These are phyloP conservation scores for Microchrysa polita DNA, from an alignment of 2,888 invertebrate species.

Conservation along the genomic window DNA sequence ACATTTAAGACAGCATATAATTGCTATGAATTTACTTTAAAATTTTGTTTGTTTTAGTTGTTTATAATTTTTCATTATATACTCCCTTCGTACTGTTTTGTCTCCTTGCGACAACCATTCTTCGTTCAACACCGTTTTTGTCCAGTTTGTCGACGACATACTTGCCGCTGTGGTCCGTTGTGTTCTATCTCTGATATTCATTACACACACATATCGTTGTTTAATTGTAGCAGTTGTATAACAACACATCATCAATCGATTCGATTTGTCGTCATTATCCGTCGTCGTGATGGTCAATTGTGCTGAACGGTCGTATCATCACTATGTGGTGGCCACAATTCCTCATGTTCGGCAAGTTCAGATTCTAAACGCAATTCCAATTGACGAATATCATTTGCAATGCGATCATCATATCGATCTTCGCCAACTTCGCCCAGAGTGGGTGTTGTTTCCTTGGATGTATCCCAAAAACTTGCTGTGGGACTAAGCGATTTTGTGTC, in stretches of 20 bases:
- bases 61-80: slow-evolving; percentile 13
- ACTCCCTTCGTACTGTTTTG: no score
- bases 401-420: slow-evolving; percentile 68
- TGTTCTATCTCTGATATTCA: slow-evolving; percentile 1
- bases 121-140: not conserved
- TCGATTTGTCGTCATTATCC: no score
- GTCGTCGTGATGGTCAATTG: slow-evolving; percentile 53
- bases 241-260: slow-evolving; percentile 30
- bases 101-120: slow-evolving; percentile 40
- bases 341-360: slow-evolving; percentile 72
- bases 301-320: slow-evolving; percentile 55
- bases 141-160: not conserved
- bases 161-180: slow-evolving; percentile 20
- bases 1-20: slow-evolving; percentile 36
- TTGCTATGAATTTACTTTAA: slow-evolving; percentile 28
- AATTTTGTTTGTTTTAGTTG: slow-evolving; percentile 25
- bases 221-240: slow-evolving; percentile 30
- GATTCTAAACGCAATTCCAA: slow-evolving; percentile 73
- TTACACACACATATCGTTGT: slow-evolving; percentile 25
- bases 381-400: slow-evolving; percentile 74
- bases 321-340: slow-evolving; percentile 65
- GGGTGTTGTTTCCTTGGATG: slow-evolving; percentile 52
- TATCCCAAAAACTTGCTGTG: slow-evolving; percentile 37
- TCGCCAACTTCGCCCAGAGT: slow-evolving; percentile 53
- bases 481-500: slow-evolving; percentile 48